A percentile compares a stretch with the other conserved stretches of the same genome.
Conservation (phyloP, 2,797 vertebrate species). For the Lacerta bilineata region DNA sequence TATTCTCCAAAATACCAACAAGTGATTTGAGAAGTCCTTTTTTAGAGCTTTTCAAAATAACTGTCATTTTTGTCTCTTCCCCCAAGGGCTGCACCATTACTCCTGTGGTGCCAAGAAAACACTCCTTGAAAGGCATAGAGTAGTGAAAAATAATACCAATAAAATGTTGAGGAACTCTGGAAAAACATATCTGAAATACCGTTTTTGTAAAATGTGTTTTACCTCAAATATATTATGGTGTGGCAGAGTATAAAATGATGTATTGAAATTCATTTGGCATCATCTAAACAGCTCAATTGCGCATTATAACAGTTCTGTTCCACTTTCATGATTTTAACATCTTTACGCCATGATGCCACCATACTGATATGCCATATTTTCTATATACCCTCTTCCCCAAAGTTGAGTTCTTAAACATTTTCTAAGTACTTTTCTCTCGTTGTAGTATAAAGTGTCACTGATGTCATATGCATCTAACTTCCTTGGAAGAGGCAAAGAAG, state of each 20-base stretch:
- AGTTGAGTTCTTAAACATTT: neutral
- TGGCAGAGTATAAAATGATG: conserved; percentile 1
- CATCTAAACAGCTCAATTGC: neutral
- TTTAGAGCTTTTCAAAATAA: neutral
- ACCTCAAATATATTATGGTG: neutral
- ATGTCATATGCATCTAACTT: neutral
- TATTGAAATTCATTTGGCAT: conserved; percentile 19
- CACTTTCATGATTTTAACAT: conserved; percentile 9
- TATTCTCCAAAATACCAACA: neutral
- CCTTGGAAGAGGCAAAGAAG: neutral
- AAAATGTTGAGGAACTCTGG: conserved; percentile 9
- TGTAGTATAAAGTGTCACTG: neutral
- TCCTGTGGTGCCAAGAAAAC: neutral
- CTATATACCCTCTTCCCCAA: fast-evolving
- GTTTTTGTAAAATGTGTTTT: conserved; percentile 2
- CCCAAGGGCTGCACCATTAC: neutral
- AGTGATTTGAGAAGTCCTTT: neutral
- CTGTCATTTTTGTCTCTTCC: conserved; percentile 18
- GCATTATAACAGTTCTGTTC: neutral
- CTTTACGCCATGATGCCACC: neutral
- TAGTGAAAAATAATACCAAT: neutral
- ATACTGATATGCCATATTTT: neutral
- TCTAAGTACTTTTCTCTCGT: neutral
- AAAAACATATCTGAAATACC: neutral
- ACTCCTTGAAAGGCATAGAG: neutral